A percentile compares a stretch with the other conserved stretches of the same genome.
phyloP scores from a whole-genome alignment of 2,113 vertebrate genomes.

The Nothobranchius kuhntae region DNA sequence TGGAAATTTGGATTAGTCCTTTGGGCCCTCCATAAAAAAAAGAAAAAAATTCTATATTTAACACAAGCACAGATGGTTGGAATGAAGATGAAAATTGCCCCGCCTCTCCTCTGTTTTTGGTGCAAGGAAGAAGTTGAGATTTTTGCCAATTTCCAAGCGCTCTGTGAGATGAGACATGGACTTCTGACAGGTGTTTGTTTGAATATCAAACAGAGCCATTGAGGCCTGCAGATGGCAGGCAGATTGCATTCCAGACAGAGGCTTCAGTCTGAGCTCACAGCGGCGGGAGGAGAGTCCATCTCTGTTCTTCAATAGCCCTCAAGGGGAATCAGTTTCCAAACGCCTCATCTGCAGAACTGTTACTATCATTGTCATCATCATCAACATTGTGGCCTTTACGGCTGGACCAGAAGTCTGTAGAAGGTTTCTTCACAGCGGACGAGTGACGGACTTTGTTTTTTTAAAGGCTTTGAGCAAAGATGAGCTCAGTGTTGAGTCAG shows the following conservation, averaged over 20 bases:
- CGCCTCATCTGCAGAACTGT: constrained; percentile 34
- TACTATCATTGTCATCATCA: constrained; percentile 24
- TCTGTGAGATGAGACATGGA: constrained; percentile 70
- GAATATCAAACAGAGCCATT: constrained; percentile 73
- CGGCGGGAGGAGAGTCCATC: constrained; percentile 37
- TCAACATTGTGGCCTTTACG: constrained; percentile 26
- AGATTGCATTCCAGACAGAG: constrained; percentile 78
- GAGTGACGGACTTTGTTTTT: constrained; percentile 34
- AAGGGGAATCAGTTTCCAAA: constrained; percentile 43
- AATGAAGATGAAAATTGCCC: constrained; percentile 63
- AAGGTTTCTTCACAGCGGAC: constrained; percentile 34
- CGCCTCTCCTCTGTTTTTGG: constrained; percentile 48
- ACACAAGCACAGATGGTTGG: constrained; percentile 70
- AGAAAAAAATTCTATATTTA: constrained; percentile 72
- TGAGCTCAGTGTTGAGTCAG: constrained; percentile 14
- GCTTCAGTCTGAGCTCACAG: constrained; percentile 56
- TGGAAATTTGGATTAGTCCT: constrained; percentile 66
- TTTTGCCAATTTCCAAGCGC: constrained; percentile 73
- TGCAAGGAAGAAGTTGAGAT: constrained; percentile 52
- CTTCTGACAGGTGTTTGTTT: constrained; percentile 81
- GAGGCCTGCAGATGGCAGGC: constrained; percentile 76
- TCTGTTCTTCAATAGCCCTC: constrained; percentile 53
- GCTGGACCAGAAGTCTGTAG: constrained; percentile 18
- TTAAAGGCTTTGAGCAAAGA: constrained; percentile 33
- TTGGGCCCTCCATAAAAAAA: constrained; percentile 47